Percentiles rank a stretch among this genome's conserved stretches.
Evolutionary conservation across 2,113 vertebrate species (phyloP).

Genomic region (Protobothrops mucrosquamatus): DNA sequence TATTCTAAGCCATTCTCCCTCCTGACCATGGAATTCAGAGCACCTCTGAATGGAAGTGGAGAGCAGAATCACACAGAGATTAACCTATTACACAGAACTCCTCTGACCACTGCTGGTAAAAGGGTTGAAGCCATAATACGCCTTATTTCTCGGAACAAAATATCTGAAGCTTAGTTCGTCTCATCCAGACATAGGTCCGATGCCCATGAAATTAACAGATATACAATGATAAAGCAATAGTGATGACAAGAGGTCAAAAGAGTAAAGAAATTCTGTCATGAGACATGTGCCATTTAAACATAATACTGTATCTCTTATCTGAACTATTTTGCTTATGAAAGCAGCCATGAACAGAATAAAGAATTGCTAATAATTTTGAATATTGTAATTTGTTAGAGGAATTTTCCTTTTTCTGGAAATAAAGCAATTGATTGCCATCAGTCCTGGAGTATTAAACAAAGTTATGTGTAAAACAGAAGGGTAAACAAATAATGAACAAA

Average conservation of each 20-base stretch:
- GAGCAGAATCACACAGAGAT: background rate
- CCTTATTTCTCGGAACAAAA: background rate
- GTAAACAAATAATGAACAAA: background rate
- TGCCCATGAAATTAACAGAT: background rate
- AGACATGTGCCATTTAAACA: background rate
- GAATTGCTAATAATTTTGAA: background rate
- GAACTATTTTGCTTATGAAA: background rate
- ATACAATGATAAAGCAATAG: background rate
- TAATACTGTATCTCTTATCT: background rate
- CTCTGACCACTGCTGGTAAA: background rate
- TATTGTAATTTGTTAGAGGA: background rate
- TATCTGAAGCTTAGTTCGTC: background rate
- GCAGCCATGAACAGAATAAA: background rate
- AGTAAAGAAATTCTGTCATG: background rate
- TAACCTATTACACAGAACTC: background rate
- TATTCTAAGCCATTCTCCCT: background rate
- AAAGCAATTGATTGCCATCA: background rate
- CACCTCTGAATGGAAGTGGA: background rate
- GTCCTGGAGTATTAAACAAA: background rate
- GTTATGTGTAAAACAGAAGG: background rate
- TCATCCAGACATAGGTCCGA: background rate
- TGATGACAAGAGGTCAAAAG: background rate
- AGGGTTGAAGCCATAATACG: background rate
- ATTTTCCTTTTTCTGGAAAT: background rate
- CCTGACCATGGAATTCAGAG: background rate